These are phyloP conservation scores for Festucalex cinctus DNA, from an alignment of 2,113 vertebrate genomes.

Conservation along the genomic window DNA sequence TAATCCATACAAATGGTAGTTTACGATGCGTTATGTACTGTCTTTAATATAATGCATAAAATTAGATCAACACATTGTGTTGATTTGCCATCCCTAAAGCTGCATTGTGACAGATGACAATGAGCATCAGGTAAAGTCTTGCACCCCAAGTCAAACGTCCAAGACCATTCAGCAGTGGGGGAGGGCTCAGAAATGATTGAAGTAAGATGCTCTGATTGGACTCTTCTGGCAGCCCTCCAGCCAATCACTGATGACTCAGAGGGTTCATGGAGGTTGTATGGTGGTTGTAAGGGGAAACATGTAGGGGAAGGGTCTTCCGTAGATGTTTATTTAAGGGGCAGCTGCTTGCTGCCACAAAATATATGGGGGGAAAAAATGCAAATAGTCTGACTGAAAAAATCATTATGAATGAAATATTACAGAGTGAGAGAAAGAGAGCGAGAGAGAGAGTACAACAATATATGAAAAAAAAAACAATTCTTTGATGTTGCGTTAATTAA, in stretches of 20 bases:
- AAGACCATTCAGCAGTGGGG: not conserved
- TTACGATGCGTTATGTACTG: not conserved
- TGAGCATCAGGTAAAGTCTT: not conserved
- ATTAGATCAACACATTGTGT: not conserved
- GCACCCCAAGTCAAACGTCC: not conserved
- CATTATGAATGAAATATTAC: not conserved
- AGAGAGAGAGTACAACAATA: not conserved
- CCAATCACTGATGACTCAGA: constrained; percentile 32
- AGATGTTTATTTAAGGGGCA: not conserved
- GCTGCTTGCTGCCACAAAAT: not conserved
- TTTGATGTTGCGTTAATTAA: not conserved
- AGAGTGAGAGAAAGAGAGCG: not conserved
- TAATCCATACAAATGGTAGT: not conserved
- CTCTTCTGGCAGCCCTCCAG: constrained; percentile 15
- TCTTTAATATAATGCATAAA: not conserved
- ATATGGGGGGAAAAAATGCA: not conserved
- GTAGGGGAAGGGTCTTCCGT: constrained; percentile 17
- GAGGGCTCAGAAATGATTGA: constrained; percentile 13
- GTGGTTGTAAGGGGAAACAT: constrained; percentile 21
- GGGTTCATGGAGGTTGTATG: constrained; percentile 41
- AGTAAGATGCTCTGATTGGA: constrained; percentile 28
- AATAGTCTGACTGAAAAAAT: not conserved
- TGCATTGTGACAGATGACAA: not conserved
- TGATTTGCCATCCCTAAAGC: not conserved
- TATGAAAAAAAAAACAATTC: not conserved